Percentiles rank a stretch among this genome's conserved stretches.
Evolutionary conservation across 2,113 vertebrate genomes (phyloP).

Genomic region (Callocephalon fimbriatum): DNA sequence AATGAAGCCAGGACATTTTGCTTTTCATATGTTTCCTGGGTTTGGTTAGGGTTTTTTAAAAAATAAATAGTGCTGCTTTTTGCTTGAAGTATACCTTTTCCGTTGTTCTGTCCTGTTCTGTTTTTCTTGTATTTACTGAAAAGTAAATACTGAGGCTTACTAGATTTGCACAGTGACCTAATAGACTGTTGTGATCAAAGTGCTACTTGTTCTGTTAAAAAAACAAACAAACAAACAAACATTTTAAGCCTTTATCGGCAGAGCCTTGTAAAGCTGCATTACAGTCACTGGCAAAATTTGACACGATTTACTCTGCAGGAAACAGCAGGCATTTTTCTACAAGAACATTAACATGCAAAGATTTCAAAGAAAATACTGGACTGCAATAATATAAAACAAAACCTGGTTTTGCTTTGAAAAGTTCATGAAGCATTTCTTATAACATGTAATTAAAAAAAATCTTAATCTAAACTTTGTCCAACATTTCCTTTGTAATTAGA

Average conservation of each 20-base stretch:
- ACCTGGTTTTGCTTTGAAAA: neutral
- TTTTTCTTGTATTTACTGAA: neutral
- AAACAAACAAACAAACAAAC: neutral
- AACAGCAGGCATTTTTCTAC: neutral
- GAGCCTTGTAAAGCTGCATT: conserved; percentile 18
- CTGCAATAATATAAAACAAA: conserved; percentile 8
- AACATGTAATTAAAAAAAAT: conserved; percentile 25
- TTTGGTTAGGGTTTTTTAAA: neutral
- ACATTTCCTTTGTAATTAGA: conserved; percentile 22
- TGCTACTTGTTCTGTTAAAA: neutral
- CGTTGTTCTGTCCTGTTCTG: neutral
- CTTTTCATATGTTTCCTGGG: neutral
- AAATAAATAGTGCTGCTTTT: neutral
- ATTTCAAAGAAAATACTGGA: neutral
- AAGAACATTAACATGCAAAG: neutral
- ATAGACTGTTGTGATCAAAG: neutral
- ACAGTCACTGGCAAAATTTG: neutral
- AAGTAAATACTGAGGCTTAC: neutral
- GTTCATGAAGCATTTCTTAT: neutral
- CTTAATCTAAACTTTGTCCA: conserved; percentile 24
- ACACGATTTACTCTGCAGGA: neutral
- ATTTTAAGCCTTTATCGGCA: neutral
- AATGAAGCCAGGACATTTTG: neutral
- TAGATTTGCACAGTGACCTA: neutral
- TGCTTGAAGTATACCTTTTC: neutral